These are phyloP conservation scores for Sebastes miniatus DNA, from an alignment of 2,797 vertebrate genomes.

Conservation along the genomic window DNA sequence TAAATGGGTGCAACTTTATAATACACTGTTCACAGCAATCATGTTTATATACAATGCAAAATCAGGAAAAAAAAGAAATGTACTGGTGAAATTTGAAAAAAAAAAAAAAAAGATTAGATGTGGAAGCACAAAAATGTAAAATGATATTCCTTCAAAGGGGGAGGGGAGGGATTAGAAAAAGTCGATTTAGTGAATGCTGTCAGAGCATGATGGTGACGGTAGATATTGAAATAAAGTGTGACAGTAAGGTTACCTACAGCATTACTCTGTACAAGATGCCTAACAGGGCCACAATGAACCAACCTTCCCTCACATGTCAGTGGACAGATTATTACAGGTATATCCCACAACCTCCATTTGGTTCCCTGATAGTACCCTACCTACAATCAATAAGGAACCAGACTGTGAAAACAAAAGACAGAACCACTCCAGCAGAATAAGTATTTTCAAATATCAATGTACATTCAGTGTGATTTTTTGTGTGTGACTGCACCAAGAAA, in stretches of 20 bases:
- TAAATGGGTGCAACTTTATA: constrained; percentile 79
- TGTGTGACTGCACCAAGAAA: constrained; percentile 59
- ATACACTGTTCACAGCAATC: constrained; percentile 87
- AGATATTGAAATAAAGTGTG: constrained; percentile 38
- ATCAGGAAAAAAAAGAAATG: constrained; percentile 60
- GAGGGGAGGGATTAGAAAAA: constrained; percentile 51
- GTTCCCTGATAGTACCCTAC: constrained; percentile 52
- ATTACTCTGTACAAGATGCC: constrained; percentile 52
- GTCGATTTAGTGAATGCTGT: constrained; percentile 54
- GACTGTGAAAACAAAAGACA: constrained; percentile 44
- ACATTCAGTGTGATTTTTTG: constrained; percentile 74
- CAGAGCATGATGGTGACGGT: constrained; percentile 42
- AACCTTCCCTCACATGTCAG: constrained; percentile 23
- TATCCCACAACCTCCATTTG: constrained; percentile 11
- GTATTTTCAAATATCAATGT: constrained; percentile 53
- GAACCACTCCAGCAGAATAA: constrained; percentile 46
- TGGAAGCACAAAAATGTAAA: constrained; percentile 78
- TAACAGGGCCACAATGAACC: constrained; percentile 36
- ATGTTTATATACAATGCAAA: constrained; percentile 90
- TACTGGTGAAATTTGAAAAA: constrained; percentile 61
- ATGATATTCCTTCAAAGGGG: constrained; percentile 44
- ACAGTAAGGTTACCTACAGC: constrained; percentile 42
- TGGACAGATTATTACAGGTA: constrained; percentile 44
- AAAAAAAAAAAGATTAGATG: constrained; percentile 50
- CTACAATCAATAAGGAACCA: constrained; percentile 67